phyloP scores from a whole-genome alignment of 2,888 invertebrate genomes.

The Epirrhoe tristata region DNA sequence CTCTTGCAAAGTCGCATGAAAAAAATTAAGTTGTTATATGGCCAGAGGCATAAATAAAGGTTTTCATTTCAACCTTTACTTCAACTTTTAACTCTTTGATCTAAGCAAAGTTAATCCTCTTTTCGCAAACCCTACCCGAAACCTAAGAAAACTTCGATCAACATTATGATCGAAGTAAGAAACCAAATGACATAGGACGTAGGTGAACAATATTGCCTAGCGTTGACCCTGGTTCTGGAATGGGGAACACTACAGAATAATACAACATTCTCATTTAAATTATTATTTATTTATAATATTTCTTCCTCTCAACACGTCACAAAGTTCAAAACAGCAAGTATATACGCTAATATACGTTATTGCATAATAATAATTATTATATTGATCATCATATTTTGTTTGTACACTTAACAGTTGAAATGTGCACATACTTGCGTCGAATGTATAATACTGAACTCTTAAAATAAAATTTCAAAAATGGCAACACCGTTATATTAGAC shows the following conservation, averaged over 20 bases:
- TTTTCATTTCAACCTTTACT: too few species aligned
- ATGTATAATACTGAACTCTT: slow-evolving; percentile 63
- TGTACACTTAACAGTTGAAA: slow-evolving; percentile 52
- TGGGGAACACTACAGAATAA: slow-evolving; percentile 43
- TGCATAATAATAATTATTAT: slow-evolving; percentile 40
- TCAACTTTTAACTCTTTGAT: too few species aligned
- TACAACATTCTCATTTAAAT: slow-evolving; percentile 69
- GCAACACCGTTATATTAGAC: slow-evolving; percentile 49
- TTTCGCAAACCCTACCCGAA: too few species aligned
- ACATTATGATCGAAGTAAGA: too few species aligned
- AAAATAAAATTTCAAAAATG: slow-evolving; percentile 50
- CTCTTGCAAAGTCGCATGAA: background rate
- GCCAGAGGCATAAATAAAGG: background rate
- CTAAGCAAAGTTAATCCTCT: too few species aligned
- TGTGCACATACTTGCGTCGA: slow-evolving; percentile 39
- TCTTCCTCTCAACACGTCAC: slow-evolving; percentile 72
- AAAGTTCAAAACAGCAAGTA: slow-evolving; percentile 71
- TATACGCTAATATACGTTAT: slow-evolving; percentile 54
- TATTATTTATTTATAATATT: slow-evolving; percentile 74
- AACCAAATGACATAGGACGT: background rate
- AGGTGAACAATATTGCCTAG: background rate
- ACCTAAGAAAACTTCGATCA: too few species aligned
- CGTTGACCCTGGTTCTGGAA: background rate
- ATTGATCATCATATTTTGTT: slow-evolving; percentile 48
- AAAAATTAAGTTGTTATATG: background rate